phyloP scores from a whole-genome alignment of 1,140 invertebrate species.

The Mycetomoellerius zeteki region DNA sequence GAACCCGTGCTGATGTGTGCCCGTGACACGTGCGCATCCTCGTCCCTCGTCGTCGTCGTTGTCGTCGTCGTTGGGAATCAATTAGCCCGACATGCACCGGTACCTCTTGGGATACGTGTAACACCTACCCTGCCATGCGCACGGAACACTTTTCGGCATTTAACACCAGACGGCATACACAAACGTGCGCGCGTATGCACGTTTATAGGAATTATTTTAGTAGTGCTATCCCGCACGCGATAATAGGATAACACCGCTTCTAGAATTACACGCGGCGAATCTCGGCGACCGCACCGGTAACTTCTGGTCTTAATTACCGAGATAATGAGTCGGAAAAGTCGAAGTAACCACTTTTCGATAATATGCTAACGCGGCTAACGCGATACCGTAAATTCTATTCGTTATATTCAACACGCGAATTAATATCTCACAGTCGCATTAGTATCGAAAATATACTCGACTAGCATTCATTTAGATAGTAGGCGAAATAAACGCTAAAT shows the following conservation, averaged over 20 bases:
- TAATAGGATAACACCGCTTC: constrained; percentile 37
- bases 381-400: constrained; percentile 2
- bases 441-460: background rate
- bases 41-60: constrained; percentile 11
- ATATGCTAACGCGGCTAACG: background rate
- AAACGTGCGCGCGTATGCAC: constrained; percentile 33
- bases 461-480: background rate
- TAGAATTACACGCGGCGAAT: constrained; percentile 29
- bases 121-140: constrained; percentile 69
- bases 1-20: constrained; percentile 47
- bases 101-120: constrained; percentile 71
- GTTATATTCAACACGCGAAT: constrained; percentile 10
- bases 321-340: constrained; percentile 57
- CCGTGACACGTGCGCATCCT: constrained; percentile 68
- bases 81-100: constrained; percentile 77
- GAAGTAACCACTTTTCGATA: constrained; percentile 51
- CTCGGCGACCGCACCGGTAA: constrained; percentile 23
- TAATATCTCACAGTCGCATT: background rate
- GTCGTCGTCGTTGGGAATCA: constrained; percentile 75
- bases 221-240: constrained; percentile 12
- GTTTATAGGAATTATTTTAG: constrained; percentile 45
- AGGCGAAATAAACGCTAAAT: constrained; percentile 20
- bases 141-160: constrained; percentile 80
- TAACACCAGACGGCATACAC: constrained; percentile 71
- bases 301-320: constrained; percentile 55